Evolutionary conservation across 2,113 vertebrate genomes (phyloP), one percentile per base, ranked within the genome.

Genomic region (Zosterops japonicus): DNA sequence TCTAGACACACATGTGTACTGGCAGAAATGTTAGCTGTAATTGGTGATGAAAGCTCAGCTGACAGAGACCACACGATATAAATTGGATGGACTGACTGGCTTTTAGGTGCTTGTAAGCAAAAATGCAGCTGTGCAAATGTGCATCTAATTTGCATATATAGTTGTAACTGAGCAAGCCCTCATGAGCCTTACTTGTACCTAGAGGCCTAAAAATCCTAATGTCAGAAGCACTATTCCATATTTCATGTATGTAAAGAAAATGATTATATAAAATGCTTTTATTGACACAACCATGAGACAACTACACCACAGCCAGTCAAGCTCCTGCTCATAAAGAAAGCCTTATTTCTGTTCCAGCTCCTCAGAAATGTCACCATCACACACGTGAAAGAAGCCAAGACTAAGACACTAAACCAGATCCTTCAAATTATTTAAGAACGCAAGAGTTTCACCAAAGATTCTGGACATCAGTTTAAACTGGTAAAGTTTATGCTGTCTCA

Each of bases 11-110:
- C 81, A 60, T 6, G 49, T 5, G 1, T 47, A 67, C 67, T 69
- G 63, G 67, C 71, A 93, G 42, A 80, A 59, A 83, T 24, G 23
- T 65, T 41, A 50, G 68, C 56, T 2, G 0, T 77, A 85, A 94
- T 29, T 83, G 85, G 85, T 83, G 89, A 50, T 87, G 89, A 97
- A 91, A 95, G 50, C 50, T 72, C 4, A 4, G 47, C 79, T 92
- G 90, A 88, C 24, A 63, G 44, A 88, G 90, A 70, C 2, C 16
- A 70, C 1, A 3, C 53, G 47, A 68, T 25, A 74, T 31, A 24
- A 89, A 71, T 2, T 57, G 71, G 52, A 70, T n/a, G 21, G 50
- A 72, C 39, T 10, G 11, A 76, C 31, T 42, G 70, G 28, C 46
- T 81, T 82, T 64, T 41, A 89, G 79, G 56, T 81, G 52, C 42